A percentile compares a stretch with the other conserved stretches of the same genome.
Conservation (phyloP, 2,888 invertebrate species). For the Drosophila vallismaia region DNA sequence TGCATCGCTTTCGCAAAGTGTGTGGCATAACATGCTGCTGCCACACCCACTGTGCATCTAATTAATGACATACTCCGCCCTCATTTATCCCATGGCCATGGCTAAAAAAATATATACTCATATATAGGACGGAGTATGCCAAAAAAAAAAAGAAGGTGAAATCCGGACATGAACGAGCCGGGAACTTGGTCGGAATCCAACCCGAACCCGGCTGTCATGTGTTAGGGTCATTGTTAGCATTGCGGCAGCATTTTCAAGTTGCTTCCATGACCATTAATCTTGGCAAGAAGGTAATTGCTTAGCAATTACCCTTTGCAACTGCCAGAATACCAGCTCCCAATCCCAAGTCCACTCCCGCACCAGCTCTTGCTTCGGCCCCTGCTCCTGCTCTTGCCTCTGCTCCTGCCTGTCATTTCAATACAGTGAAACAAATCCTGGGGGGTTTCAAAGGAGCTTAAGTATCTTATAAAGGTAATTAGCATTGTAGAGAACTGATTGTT, state of each 20-base stretch:
- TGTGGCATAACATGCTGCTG: conserved; percentile 14
- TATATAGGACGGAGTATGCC: background rate
- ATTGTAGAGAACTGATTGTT: background rate
- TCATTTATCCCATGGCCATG: conserved; percentile 38
- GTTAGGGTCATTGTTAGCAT: conserved; percentile 68
- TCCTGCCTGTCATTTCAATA: conserved; percentile 22
- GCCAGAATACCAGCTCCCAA: conserved; percentile 17
- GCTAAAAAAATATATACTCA: background rate
- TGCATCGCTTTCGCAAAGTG: background rate
- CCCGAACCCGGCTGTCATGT: conserved; percentile 34
- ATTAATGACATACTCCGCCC: conserved; percentile 40
- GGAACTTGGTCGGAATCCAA: conserved; percentile 6
- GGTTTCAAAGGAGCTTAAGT: background rate
- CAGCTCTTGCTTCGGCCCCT: background rate
- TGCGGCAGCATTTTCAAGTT: conserved; percentile 78
- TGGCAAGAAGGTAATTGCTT: conserved; percentile 79
- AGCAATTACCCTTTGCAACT: conserved; percentile 74
- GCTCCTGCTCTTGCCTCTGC: background rate
- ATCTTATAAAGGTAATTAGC: background rate
- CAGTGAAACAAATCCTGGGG: conserved; percentile 15
- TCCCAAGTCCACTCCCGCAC: background rate
- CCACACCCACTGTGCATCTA: conserved; percentile 47
- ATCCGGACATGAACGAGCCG: conserved; percentile 9
- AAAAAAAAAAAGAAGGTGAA: conserved; percentile 15
- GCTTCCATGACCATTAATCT: conserved; percentile 79